Conservation (phyloP, 1,140 invertebrate genomes). For the Drosophila mauritiana region DNA sequence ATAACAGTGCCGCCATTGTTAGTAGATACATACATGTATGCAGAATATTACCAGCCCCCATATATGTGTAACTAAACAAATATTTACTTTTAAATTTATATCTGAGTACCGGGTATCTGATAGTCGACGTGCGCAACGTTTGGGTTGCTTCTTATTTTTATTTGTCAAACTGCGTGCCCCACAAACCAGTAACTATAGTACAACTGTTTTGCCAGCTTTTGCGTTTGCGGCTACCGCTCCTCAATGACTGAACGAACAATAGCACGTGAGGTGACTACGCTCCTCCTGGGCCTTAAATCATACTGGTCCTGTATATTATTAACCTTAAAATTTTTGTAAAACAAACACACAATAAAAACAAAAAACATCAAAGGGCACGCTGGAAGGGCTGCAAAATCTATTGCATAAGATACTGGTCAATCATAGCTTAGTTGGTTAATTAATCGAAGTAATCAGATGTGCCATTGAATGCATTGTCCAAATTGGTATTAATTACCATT, state of each 20-base stretch:
- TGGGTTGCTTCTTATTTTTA: not conserved
- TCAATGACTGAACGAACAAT: not conserved
- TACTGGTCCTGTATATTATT: conserved; percentile 14
- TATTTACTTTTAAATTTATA: no score
- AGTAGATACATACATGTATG: no score
- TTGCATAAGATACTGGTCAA: conserved; percentile 18
- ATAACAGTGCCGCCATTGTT: no score
- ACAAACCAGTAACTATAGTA: conserved; percentile 51
- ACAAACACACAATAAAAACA: conserved; percentile 13
- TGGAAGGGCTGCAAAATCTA: conserved; percentile 28
- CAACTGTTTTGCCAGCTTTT: conserved; percentile 39
- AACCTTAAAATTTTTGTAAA: conserved; percentile 8
- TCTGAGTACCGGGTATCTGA: no score
- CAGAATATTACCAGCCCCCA: no score
- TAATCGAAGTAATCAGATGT: conserved; percentile 18
- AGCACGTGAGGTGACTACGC: conserved; percentile 18
- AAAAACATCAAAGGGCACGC: conserved; percentile 22
- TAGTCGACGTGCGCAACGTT: no score
- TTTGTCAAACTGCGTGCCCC: conserved; percentile 14
- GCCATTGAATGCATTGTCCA: not conserved
- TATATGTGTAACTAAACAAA: no score
- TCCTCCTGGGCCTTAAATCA: not conserved
- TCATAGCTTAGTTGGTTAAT: conserved; percentile 17
- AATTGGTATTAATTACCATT: conserved; percentile 2
- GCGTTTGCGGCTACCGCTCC: conserved; percentile 7